phyloP scores from a whole-genome alignment of 2,797 vertebrate genomes.

The Eremophila alpestris region DNA sequence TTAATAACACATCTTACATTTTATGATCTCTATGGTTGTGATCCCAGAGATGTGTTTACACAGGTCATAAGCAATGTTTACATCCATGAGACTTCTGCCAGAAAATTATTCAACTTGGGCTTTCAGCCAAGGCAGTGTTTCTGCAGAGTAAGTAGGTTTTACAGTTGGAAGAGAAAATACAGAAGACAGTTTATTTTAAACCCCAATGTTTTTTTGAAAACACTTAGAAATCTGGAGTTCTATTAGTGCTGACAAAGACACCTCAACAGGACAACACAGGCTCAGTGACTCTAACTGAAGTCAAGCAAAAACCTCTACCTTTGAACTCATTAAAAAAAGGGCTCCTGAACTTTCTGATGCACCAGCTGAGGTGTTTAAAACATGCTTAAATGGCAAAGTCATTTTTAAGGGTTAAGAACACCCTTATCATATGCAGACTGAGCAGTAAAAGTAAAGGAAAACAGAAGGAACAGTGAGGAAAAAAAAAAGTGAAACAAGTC shows the following conservation, averaged over 20 bases:
- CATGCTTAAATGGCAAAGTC: neutral
- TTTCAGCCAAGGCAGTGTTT: neutral
- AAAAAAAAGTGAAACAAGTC: neutral
- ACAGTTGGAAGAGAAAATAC: neutral
- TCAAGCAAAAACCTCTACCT: neutral
- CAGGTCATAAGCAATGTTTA: neutral
- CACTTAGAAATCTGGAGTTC: neutral
- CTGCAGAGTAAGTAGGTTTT: neutral
- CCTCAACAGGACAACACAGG: neutral
- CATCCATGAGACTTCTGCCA: neutral
- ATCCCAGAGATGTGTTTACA: neutral
- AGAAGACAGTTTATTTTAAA: neutral
- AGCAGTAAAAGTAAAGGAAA: neutral
- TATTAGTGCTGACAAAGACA: neutral
- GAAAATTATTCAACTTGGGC: neutral
- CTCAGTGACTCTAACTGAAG: neutral
- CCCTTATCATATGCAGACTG: rapidly evolving
- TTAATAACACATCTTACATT: neutral
- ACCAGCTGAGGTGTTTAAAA: neutral
- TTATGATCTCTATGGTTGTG: neutral
- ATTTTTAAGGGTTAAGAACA: neutral
- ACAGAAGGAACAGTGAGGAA: neutral
- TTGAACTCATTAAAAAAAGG: neutral
- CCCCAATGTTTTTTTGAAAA: neutral
- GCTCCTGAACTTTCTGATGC: neutral